These are phyloP conservation scores for Priocnemis perturbator DNA, from an alignment of 2,888 invertebrate species.

Conservation along the genomic window DNA sequence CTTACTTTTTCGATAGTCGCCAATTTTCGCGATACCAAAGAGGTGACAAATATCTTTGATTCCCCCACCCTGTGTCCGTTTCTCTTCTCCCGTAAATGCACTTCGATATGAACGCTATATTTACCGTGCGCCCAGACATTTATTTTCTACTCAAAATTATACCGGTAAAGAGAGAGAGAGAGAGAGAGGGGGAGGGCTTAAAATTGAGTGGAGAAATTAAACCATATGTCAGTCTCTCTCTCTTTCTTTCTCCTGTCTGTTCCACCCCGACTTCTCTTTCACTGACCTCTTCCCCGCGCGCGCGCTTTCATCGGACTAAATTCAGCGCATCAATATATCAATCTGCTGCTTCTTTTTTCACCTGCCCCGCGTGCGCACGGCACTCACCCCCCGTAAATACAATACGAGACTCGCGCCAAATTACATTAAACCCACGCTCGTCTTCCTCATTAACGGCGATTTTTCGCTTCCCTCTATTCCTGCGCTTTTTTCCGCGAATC, in stretches of 20 bases:
- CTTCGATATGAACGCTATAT: background rate
- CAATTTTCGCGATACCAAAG: too few species aligned
- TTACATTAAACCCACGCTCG: too few species aligned
- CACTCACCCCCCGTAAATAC: too few species aligned
- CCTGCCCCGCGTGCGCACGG: constrained; percentile 9
- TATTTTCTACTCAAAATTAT: background rate
- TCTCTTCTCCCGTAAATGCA: background rate
- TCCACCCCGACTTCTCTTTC: background rate
- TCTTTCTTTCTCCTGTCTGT: background rate
- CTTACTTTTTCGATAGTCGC: too few species aligned
- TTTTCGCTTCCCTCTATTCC: too few species aligned
- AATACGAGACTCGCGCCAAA: too few species aligned
- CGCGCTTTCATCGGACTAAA: constrained; percentile 23
- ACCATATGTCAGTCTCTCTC: background rate
- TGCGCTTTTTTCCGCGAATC: too few species aligned
- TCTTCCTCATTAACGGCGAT: too few species aligned
- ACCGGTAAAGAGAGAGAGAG: too few species aligned
- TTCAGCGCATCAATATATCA: constrained; percentile 52
- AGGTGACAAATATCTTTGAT: too few species aligned
- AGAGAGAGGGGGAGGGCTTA: too few species aligned
- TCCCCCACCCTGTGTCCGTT: too few species aligned
- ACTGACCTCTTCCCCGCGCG: background rate
- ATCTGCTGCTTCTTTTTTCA: constrained; percentile 40
- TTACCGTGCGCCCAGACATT: background rate
- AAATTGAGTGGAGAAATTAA: background rate